Evolutionary conservation across 2,113 vertebrate genomes (phyloP), one percentile per base, ranked within the genome.

Genomic region (Hippocampus abdominalis): DNA sequence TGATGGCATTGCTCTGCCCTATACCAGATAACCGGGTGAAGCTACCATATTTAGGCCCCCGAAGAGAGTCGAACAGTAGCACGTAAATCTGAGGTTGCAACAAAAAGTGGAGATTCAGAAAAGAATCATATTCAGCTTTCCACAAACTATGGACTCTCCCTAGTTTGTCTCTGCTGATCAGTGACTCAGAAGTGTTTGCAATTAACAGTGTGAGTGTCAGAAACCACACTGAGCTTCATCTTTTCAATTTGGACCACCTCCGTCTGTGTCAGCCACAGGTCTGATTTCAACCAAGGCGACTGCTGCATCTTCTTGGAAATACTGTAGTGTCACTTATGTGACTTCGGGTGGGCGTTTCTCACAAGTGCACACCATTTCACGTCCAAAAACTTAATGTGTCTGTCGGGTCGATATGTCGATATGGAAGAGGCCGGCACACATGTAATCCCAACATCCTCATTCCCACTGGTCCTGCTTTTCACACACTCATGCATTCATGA

Each of bases 301-400:
- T n/a, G 8, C 40, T 25, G 62, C 23, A 21, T 64, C 42, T 6
- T 15, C 23, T 46, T 15, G 3, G 39, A 27, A 46, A 46, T 18
- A 18, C n/a, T 64, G 61, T 64, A 18, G 39, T 64, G 61, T 64
- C 61, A 64, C 61, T 64, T 64, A 64, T 16, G 39, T 42, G 39
- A 15, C 61, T 15, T 39, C 1, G 36, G 32, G 21, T 20, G 1
- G 61, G n/a, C 36, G 3, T 42, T 64, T 46, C 13, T 64, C 23
- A 25, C 40, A 3, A 44, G 15, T 18, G n/a, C 42, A 16, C 40
- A 25, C 63, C 40, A 46, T 64, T 64, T 18, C 7, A 6, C 6
- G 12, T 23, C n/a, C 62, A 44, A 13, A 46, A 15, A 64, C 27
- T 46, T 8, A 16, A 64, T 2, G 13, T 9, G 20, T 64, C 23